These are phyloP conservation scores for Apocheima hispidaria DNA, from an alignment of 2,888 invertebrate species.

Conservation along the genomic window DNA sequence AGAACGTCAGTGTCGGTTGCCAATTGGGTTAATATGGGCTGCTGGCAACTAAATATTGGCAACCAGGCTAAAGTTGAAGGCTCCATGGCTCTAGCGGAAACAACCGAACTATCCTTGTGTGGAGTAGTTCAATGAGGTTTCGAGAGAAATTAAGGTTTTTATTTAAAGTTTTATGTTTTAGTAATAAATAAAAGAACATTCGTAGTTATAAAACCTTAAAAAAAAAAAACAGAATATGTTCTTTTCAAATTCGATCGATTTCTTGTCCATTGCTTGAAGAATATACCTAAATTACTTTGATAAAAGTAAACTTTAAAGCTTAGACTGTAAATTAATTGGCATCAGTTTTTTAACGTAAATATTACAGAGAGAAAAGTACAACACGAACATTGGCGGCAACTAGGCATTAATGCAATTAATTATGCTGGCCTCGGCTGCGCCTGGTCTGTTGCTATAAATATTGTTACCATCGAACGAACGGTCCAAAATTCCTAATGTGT, in stretches of 20 bases:
- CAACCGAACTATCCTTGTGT: conserved; percentile 49
- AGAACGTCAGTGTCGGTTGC: conserved; percentile 65
- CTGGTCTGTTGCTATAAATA: too few relatives aligned
- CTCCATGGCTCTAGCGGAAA: conserved; percentile 60
- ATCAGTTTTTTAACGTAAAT: too few relatives aligned
- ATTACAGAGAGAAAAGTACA: too few relatives aligned
- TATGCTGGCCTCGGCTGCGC: too few relatives aligned
- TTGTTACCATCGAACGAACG: too few relatives aligned
- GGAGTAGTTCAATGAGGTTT: conserved; percentile 23
- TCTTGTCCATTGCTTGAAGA: too few relatives aligned
- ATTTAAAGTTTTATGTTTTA: not conserved
- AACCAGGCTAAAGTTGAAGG: conserved; percentile 51
- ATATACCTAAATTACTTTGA: not conserved
- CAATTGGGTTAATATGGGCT: conserved; percentile 79
- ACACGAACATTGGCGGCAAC: too few relatives aligned
- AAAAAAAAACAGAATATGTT: not conserved
- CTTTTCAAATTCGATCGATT: too few relatives aligned
- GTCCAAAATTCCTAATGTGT: too few relatives aligned
- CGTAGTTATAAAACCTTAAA: not conserved
- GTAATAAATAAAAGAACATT: not conserved
- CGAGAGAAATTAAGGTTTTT: not conserved
- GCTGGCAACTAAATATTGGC: conserved; percentile 60
- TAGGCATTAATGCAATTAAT: too few relatives aligned
- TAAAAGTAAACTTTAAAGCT: not conserved
- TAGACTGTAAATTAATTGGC: too few relatives aligned